Evolutionary conservation across 2,888 invertebrate genomes (phyloP), one percentile per base, ranked within the genome.

Genomic region (Neoscelio sp.): DNA sequence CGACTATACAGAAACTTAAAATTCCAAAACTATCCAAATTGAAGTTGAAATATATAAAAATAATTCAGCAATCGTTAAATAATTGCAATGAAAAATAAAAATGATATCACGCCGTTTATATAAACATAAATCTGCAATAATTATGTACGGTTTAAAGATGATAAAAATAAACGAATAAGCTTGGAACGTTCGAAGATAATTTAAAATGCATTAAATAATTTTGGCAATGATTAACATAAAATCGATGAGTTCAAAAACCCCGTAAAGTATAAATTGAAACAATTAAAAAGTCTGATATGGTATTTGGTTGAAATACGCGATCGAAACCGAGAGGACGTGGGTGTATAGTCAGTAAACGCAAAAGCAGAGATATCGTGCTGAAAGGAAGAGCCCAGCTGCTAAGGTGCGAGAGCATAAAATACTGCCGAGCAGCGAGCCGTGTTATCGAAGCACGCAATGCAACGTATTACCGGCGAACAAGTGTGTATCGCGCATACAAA

Each of bases 401-500:
- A 82, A 86, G 85, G 85, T 83, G 86, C 85, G 85, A 87, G 86
- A 86, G 83, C 85, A 87, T 89, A 88, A 89, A 89, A 87, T 88
- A 89, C 84, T 78, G 84, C 83, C 82, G 82, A 81, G 83, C 81
- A 82, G 82, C 80, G 82, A 76, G 77, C 77, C 81, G 85, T 83
- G 86, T 88, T 89, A 89, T 89, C 89, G 87, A 85, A 81, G 86
- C 89, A 89, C 88, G 89, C 89, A 88, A 89, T 84, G 86, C 86
- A 84, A 85, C 84, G 86, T 87, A 87, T 85, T 84, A 84, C 82
- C 62, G 68, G 70, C 78, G 79, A 84, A 80, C 82, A 82, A 80
- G 82, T 76, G 75, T 73, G 78, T 70, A 50, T 74, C 78, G 70
- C 77, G 60, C 75, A 78, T 70, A 71, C 74, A 54, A 64, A 44